Percentiles rank a stretch among this genome's conserved stretches.
These are phyloP conservation scores for Nothobranchius furzeri DNA, from an alignment of 2,113 vertebrate species.

Conservation along the genomic window DNA sequence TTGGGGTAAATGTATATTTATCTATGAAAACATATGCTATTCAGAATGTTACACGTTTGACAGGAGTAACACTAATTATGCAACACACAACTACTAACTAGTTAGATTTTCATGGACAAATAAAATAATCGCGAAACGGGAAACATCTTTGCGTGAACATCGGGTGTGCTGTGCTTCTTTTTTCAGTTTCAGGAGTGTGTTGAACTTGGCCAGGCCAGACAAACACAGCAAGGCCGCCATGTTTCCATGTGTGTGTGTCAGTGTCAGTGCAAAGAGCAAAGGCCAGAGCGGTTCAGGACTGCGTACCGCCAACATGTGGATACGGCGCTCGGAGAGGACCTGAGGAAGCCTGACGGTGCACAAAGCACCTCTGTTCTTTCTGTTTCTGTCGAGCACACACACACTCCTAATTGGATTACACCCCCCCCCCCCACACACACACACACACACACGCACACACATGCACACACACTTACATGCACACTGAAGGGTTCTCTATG, in stretches of 20 bases:
- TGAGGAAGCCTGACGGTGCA: constrained; percentile 53
- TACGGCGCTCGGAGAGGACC: constrained; percentile 23
- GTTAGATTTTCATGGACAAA: no score
- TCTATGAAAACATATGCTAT: no score
- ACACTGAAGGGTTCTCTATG: constrained; percentile 64
- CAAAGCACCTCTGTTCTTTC: constrained; percentile 77
- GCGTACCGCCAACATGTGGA: constrained; percentile 52
- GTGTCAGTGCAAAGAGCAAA: constrained; percentile 57
- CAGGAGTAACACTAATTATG: no score
- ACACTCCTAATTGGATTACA: background rate
- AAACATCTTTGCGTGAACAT: background rate
- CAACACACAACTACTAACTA: no score
- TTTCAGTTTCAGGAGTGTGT: constrained; percentile 14
- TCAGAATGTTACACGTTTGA: no score
- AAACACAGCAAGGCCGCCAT: constrained; percentile 34
- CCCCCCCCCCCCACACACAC: constrained; percentile 25
- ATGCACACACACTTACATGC: constrained; percentile 36
- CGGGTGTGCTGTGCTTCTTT: background rate
- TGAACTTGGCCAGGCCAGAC: constrained; percentile 36
- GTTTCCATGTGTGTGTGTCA: constrained; percentile 43
- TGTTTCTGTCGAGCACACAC: constrained; percentile 49
- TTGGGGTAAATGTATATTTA: no score
- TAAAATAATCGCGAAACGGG: constrained; percentile 13
- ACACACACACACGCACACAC: constrained; percentile 34
- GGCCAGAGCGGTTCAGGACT: constrained; percentile 52